Percentiles rank a stretch among this genome's conserved stretches.
Conservation (phyloP, 2,888 invertebrate genomes). For the Oscheius onirici region DNA sequence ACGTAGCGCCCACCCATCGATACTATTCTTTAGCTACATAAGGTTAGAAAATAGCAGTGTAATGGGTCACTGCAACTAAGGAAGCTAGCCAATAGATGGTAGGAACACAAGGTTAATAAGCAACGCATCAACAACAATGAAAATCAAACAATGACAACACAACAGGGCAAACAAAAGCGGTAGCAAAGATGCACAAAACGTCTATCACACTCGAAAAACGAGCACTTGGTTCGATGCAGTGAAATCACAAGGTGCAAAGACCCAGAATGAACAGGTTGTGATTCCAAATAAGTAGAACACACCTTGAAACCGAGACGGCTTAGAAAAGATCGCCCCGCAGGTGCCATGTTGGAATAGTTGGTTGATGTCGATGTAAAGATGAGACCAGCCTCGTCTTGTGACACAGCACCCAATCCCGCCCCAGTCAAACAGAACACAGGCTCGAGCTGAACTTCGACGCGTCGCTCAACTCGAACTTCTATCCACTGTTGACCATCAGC, state of each 20-base stretch:
- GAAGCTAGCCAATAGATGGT: background rate
- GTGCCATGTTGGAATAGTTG: slow-evolving; percentile 37
- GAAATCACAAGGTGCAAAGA: slow-evolving; percentile 14
- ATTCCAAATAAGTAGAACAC: slow-evolving; percentile 8
- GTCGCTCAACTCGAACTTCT: slow-evolving; percentile 47
- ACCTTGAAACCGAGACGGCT: slow-evolving; percentile 52
- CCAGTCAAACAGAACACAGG: slow-evolving; percentile 46
- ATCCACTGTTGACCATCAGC: slow-evolving; percentile 39
- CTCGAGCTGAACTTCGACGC: slow-evolving; percentile 52
- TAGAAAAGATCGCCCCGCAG: slow-evolving; percentile 38
- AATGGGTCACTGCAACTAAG: slow-evolving; percentile 8
- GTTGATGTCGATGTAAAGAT: slow-evolving; percentile 41
- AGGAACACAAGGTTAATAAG: background rate
- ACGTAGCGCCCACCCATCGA: slow-evolving; percentile 8
- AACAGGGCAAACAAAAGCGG: slow-evolving; percentile 23
- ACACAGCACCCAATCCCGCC: slow-evolving; percentile 41
- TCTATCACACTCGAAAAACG: background rate
- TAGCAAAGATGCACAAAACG: background rate
- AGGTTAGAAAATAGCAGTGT: slow-evolving; percentile 1
- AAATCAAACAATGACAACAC: slow-evolving; percentile 1
- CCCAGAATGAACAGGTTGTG: slow-evolving; percentile 17
- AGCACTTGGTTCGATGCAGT: slow-evolving; percentile 2
- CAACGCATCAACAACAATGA: background rate
- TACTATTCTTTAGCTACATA: slow-evolving; percentile 12
- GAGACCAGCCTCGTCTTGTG: slow-evolving; percentile 49